Evolutionary conservation across 2,113 vertebrate species (phyloP).

Genomic region (Nannobrachium achirus): DNA sequence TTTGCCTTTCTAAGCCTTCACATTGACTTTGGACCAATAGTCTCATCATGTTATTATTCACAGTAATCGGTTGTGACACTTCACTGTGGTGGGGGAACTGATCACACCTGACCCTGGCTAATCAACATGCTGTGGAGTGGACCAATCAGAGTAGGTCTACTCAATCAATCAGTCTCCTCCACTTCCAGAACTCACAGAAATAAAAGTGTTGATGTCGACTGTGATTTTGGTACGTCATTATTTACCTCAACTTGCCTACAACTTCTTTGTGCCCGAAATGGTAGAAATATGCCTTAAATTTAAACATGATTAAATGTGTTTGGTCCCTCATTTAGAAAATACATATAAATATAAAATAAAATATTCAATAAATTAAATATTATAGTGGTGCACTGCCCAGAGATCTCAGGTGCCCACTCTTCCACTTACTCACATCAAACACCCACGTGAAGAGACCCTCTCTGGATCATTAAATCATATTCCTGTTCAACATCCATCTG

Average conservation of each 20-base stretch:
- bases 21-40: too few relatives aligned
- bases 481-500: slow-evolving; percentile 24
- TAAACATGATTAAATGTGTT: too few relatives aligned
- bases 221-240: not conserved
- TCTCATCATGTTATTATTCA: not conserved
- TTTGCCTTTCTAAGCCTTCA: too few relatives aligned
- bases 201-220: not conserved
- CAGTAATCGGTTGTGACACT: slow-evolving; percentile 33
- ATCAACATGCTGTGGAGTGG: not conserved
- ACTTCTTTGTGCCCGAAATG: too few relatives aligned
- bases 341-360: too few relatives aligned
- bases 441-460: slow-evolving; percentile 10
- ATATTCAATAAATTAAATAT: too few relatives aligned
- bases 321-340: too few relatives aligned
- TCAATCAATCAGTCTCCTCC: not conserved
- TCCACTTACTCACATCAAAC: not conserved
- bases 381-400: too few relatives aligned
- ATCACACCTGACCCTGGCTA: not conserved
- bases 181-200: not conserved
- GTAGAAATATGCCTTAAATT: too few relatives aligned
- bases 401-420: too few relatives aligned
- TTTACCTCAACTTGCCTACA: not conserved
- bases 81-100: not conserved
- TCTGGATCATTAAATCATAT: slow-evolving; percentile 8
- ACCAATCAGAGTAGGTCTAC: slow-evolving; percentile 26